These are phyloP conservation scores for Harmothoe impar DNA, from an alignment of 2,888 invertebrate species.

Conservation along the genomic window DNA sequence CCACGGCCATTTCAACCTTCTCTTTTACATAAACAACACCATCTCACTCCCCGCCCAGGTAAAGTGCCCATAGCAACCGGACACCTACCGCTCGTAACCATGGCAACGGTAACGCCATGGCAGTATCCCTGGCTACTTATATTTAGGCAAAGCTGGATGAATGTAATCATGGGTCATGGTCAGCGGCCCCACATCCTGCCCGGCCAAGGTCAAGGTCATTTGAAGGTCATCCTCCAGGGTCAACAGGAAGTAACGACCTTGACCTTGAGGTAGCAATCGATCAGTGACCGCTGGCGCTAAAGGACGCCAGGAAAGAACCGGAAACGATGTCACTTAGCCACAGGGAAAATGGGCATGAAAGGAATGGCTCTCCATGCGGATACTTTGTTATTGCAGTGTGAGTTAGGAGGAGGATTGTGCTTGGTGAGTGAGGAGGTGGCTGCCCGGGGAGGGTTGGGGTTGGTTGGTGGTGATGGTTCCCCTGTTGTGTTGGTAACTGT, in stretches of 20 bases:
- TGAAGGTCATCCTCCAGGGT: neutral
- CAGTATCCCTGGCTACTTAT: neutral
- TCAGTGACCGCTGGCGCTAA: neutral
- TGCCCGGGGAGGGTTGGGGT: neutral
- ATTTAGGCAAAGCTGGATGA: neutral
- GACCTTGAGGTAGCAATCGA: conserved; percentile 5
- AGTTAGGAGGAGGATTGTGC: neutral
- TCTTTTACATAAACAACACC: conserved; percentile 21
- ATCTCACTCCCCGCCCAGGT: neutral
- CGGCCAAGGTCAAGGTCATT: neutral
- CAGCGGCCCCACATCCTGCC: neutral
- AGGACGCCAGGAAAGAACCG: neutral
- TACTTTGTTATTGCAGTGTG: neutral
- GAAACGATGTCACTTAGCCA: neutral
- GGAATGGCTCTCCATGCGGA: neutral
- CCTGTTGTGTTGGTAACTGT: no score
- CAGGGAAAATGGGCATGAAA: neutral
- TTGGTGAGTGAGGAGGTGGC: neutral
- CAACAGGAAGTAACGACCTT: neutral
- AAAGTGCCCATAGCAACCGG: conserved; percentile 1
- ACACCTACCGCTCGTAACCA: neutral
- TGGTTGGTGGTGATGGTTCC: no score
- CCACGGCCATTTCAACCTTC: neutral
- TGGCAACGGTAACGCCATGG: neutral
- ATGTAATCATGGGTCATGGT: neutral